Conservation (phyloP, 2,113 vertebrate species). For the Centrocercus urophasianus region DNA sequence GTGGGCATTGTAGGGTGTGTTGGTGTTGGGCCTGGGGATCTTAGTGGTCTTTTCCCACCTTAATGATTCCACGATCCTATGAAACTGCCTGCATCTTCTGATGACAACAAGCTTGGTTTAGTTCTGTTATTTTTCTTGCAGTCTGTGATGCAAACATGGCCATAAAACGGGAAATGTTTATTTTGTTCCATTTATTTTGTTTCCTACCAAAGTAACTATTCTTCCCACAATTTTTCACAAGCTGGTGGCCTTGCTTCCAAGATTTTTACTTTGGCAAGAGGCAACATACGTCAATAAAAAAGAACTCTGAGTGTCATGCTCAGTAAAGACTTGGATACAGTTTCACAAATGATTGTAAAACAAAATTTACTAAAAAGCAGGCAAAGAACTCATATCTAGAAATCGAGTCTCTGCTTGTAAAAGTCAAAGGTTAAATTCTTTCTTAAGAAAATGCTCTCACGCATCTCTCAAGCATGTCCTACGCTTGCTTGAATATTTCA, state of each 20-base stretch:
- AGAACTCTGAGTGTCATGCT: neutral
- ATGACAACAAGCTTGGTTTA: neutral
- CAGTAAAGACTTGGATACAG: neutral
- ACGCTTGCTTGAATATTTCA: constrained; percentile 28
- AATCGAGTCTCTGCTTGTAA: constrained; percentile 42
- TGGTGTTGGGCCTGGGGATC: too few relatives aligned
- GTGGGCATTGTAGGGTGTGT: too few relatives aligned
- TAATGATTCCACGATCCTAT: too few relatives aligned
- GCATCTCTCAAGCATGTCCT: neutral
- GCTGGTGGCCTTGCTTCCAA: constrained; percentile 12
- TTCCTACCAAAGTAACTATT: neutral
- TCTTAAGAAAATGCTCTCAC: neutral
- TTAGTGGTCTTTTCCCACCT: too few relatives aligned
- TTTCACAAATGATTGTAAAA: constrained; percentile 17
- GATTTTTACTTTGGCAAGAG: constrained; percentile 25
- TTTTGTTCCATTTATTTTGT: neutral
- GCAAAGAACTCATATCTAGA: constrained; percentile 19
- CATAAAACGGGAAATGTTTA: neutral
- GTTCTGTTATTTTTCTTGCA: neutral
- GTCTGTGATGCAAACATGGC: neutral
- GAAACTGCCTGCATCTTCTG: neutral
- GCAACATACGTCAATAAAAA: constrained; percentile 21
- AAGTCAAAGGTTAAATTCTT: constrained; percentile 44
- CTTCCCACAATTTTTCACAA: neutral
- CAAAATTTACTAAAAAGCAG: constrained; percentile 28